phyloP scores from a whole-genome alignment of 2,888 invertebrate species.

The Stenodera caucasica region DNA sequence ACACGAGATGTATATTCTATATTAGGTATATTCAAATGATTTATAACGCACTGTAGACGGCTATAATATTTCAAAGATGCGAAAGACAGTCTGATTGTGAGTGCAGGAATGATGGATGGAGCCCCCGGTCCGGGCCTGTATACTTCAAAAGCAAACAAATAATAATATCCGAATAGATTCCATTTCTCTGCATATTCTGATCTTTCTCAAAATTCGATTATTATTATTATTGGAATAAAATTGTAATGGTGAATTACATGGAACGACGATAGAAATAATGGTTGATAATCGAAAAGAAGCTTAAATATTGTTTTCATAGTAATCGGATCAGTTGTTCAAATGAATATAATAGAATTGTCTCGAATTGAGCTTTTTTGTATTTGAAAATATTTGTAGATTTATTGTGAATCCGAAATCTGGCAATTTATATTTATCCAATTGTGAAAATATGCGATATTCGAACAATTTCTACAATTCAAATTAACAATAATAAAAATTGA shows the following conservation, averaged over 20 bases:
- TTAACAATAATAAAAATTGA: too few species aligned
- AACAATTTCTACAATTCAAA: too few species aligned
- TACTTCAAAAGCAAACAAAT: conserved; percentile 28
- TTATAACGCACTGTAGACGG: conserved; percentile 22
- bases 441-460: too few species aligned
- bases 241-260: conserved; percentile 36
- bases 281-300: conserved; percentile 17
- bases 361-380: too few species aligned
- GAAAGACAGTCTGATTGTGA: conserved; percentile 28
- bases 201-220: conserved; percentile 29
- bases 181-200: not conserved
- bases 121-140: conserved; percentile 11
- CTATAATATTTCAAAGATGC: conserved; percentile 26
- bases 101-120: conserved; percentile 29
- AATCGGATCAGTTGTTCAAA: not conserved
- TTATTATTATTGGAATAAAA: too few species aligned
- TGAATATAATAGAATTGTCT: too few species aligned
- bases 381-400: too few species aligned
- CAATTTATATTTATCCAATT: too few species aligned
- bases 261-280: conserved; percentile 36
- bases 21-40: conserved; percentile 20
- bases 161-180: not conserved
- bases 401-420: too few species aligned
- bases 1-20: not conserved
- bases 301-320: conserved; percentile 1